Evolutionary conservation across 2,888 invertebrate species (phyloP).

Genomic region (Tetrapedia diversipes): DNA sequence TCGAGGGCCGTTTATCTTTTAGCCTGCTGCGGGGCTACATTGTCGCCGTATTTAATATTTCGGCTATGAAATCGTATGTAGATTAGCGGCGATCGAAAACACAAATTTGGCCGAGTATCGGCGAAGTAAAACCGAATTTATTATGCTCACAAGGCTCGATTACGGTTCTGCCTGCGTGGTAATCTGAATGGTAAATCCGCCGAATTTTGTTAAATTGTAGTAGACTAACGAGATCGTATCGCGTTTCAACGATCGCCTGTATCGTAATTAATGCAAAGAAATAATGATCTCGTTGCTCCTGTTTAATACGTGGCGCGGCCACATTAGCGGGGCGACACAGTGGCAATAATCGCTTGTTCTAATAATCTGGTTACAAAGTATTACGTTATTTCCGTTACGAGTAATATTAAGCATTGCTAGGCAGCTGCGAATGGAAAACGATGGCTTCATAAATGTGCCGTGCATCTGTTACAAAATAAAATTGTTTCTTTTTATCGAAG

Average conservation of each 20-base stretch:
- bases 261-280: slow-evolving; percentile 49
- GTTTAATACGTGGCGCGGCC: slow-evolving; percentile 32
- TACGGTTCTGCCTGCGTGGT: slow-evolving; percentile 20
- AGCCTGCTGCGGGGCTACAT: too few relatives aligned
- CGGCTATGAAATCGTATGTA: slow-evolving; percentile 1
- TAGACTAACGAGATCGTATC: slow-evolving; percentile 38
- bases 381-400: slow-evolving; percentile 11
- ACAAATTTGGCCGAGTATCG: neutral
- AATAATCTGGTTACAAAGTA: slow-evolving; percentile 45
- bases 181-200: slow-evolving; percentile 29
- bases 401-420: slow-evolving; percentile 12
- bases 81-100: slow-evolving; percentile 18
- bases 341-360: slow-evolving; percentile 44
- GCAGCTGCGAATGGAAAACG: slow-evolving; percentile 40
- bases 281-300: slow-evolving; percentile 39
- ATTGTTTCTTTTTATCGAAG: neutral
- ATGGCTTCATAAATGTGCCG: too few relatives aligned
- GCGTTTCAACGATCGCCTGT: slow-evolving; percentile 5
- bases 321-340: slow-evolving; percentile 23
- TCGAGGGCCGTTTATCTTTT: too few relatives aligned
- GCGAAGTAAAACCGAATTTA: slow-evolving; percentile 21
- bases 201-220: slow-evolving; percentile 48
- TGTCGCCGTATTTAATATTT: too few relatives aligned
- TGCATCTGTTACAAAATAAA: slow-evolving; percentile 4
- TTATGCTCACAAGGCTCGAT: neutral